Base-by-base conservation (phyloP, 1,140 invertebrate species). In the Archegozetes longisetosus region DNA sequence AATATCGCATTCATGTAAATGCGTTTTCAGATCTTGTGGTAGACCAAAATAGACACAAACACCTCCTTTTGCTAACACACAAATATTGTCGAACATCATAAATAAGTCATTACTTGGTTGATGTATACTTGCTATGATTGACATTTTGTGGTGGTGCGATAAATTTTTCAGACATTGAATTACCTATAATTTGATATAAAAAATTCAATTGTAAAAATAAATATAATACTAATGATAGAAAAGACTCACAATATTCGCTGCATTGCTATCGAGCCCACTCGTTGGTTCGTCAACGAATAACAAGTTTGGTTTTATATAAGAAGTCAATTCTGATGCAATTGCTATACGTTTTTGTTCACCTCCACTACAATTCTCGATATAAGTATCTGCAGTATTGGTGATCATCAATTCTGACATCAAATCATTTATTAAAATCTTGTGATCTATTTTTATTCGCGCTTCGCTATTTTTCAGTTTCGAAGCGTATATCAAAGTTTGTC, bases 101-200 rank as follows among this genome's bases (percentile, higher is more conserved):
- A 96, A 95, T 17, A 95, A 74, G 64, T 90, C 82, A 2, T 91
- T 89, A 64, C 88, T 92, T 2, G 93, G 92, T 69, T 97, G 93
- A 73, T 97, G 93, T 63, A 97, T 95, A 12, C 92, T 95, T 70
- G 91, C 93, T 55, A 96, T 85, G 53, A 97, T 88, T 23, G 53
- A 14, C n/a, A 61, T 22, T 4, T 12, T 9, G 26, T 61, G 53
- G 17, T 25, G 13, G 9, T 27, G 27, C 6, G 32, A 23, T 6
- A 57, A 22, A 4, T 6, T 3, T 73, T 89, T 80, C 40, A 88
- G 71, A 50, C 32, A 48, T 17, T 24, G 32, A 3, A 57, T 46
- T 53, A 50, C 25, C 27, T 57, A n/a, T 25, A 53, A 55, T n/a
- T 9, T 20, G 4, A 55, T n/a, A 29, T n/a, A 29, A 55, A n/a